Conservation (phyloP, 1,140 invertebrate species). For the Cherax quadricarinatus region DNA sequence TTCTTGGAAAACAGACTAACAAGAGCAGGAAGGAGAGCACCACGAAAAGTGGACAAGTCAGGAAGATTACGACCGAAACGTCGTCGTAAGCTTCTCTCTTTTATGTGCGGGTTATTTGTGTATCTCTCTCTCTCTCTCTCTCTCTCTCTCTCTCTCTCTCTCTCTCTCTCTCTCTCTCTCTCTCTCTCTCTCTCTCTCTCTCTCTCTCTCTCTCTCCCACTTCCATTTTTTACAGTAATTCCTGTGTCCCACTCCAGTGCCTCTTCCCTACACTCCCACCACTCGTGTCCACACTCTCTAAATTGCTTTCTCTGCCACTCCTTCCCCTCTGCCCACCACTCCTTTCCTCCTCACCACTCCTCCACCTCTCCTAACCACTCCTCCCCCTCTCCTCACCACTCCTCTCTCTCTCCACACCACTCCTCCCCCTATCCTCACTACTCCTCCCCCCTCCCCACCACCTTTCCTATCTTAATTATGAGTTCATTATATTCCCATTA, state of each 20-base stretch:
- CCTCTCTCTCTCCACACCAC: not conserved
- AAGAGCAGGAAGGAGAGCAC: too few species aligned
- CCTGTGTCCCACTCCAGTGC: not conserved
- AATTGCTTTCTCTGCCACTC: not conserved
- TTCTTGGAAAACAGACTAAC: too few species aligned
- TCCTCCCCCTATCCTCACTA: not conserved
- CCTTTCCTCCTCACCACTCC: not conserved
- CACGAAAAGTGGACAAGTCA: too few species aligned
- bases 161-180: constrained; percentile 2
- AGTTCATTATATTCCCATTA: too few species aligned
- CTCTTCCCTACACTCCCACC: not conserved
- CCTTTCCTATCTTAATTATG: too few species aligned
- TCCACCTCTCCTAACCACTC: not conserved
- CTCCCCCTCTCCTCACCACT: not conserved
- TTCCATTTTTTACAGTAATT: not conserved
- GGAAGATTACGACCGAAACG: too few species aligned
- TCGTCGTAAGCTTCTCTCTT: too few species aligned
- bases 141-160: not conserved
- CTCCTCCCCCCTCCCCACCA: not conserved
- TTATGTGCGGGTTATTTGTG: too few species aligned
- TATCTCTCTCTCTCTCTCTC: not conserved
- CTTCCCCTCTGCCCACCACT: not conserved
- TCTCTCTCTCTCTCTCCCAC: not conserved
- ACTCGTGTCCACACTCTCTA: not conserved
- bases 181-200: not conserved